Conservation (phyloP, 2,888 invertebrate species). For the Tetragonula carbonaria region DNA sequence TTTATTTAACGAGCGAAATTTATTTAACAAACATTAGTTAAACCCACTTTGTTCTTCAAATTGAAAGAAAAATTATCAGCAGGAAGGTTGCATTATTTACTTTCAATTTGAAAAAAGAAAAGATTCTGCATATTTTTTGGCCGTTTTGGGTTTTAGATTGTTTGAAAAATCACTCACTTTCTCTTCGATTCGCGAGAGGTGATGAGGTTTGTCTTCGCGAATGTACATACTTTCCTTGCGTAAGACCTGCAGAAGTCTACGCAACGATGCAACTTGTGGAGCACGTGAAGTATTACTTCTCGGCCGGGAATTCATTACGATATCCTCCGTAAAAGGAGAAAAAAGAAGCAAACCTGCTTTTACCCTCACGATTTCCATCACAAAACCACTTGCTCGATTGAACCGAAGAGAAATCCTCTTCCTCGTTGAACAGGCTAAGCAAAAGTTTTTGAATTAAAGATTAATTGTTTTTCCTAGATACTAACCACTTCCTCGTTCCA, state of each 20-base stretch:
- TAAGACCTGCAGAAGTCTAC: conserved; percentile 46
- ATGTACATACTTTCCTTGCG: conserved; percentile 52
- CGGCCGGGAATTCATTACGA: conserved; percentile 44
- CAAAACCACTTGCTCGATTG: background rate
- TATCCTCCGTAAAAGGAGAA: conserved; percentile 32
- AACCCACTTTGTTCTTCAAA: background rate
- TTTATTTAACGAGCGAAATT: background rate
- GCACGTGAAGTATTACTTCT: conserved; percentile 40
- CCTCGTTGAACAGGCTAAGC: conserved; percentile 1
- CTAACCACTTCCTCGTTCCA: background rate
- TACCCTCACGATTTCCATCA: conserved; percentile 2
- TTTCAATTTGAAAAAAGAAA: background rate
- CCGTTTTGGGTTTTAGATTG: conserved; percentile 19
- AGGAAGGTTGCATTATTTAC: background rate
- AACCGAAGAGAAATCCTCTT: conserved; percentile 21
- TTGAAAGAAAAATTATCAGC: background rate
- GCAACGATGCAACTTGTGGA: conserved; percentile 45
- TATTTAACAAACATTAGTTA: background rate
- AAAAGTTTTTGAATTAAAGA: conserved; percentile 38
- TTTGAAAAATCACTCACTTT: conserved; percentile 54
- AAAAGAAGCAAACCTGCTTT: conserved; percentile 12
- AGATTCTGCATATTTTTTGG: background rate
- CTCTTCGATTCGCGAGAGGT: conserved; percentile 41
- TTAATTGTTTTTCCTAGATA: background rate
- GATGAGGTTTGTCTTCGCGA: conserved; percentile 47